Evolutionary conservation across 2,888 invertebrate species (phyloP), one percentile per base, ranked within the genome.

Genomic region (Meandrusa payeni): DNA sequence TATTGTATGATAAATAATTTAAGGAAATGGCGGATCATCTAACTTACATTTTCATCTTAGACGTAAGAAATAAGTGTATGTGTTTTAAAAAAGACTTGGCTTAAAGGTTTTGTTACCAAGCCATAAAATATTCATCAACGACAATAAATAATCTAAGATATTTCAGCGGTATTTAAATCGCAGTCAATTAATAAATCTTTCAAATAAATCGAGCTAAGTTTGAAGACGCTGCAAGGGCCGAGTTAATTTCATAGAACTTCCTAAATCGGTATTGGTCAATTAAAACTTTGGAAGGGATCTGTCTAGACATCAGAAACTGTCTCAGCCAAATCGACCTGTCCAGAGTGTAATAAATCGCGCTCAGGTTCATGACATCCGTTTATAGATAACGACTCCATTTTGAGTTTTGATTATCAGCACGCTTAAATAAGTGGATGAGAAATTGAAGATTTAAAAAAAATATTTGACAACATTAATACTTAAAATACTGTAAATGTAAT

Each of bases 221-320:
- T 31, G 32, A 26, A 32, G 20, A 15, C 20, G n/a, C 31, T 28
- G 34, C 28, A 20, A 19, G 38, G 26, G 7, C 29, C 15, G 17
- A 33, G 31, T 38, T 12, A 32, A 44, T 38, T 38, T 32, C 10
- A 19, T 17, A 12, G 17, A 39, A 44, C 33, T 38, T 44, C 33
- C 28, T 32, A 33, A 39, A 39, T 23, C 38, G 33, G 38, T 44
- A 39, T 17, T 12, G 38, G 33, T 28, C 44, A 44, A 44, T 44
- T 44, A 44, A 38, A 44, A 44, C 26, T 44, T 44, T 9, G 12
- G 33, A 33, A 15, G 38, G 12, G 32, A 31, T 23, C 15, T 24
- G 44, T 39, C 33, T 12, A 39, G 44, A 39, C 38, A 27, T 27
- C 44, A 15, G 10, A 33, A 22, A 4, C 32, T 43, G 38, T 33